phyloP scores from a whole-genome alignment of 1,140 invertebrate genomes.

The Adelges cooleyi region DNA sequence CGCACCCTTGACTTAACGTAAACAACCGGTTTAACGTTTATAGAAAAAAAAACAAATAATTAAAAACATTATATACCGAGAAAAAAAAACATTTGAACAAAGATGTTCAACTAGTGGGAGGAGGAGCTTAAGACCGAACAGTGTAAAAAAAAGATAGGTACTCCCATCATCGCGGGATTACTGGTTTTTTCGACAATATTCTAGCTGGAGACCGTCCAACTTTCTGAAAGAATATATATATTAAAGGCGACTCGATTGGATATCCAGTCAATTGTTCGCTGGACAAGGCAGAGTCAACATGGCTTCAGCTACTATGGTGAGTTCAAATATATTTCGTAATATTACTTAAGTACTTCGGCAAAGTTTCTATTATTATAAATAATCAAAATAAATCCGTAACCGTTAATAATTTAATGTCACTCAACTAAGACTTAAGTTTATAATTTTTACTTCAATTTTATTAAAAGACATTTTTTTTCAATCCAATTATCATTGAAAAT shows the following conservation, averaged over 20 bases:
- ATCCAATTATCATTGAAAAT: too few species aligned
- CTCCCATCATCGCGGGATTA: slow-evolving; percentile 10
- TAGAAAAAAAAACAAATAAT: neutral
- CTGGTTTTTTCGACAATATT: slow-evolving; percentile 11
- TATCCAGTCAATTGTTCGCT: slow-evolving; percentile 15
- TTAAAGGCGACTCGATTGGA: neutral
- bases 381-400: too few species aligned
- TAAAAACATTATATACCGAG: neutral
- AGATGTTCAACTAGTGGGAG: neutral
- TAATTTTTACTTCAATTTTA: too few species aligned
- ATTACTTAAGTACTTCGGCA: too few species aligned
- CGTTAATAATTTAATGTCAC: too few species aligned
- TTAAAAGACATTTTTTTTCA: too few species aligned
- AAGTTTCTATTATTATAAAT: too few species aligned
- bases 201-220: slow-evolving; percentile 7
- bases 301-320: slow-evolving; percentile 4
- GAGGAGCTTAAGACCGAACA: neutral
- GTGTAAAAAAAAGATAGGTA: neutral
- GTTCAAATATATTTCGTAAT: too few species aligned
- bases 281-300: neutral
- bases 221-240: slow-evolving; percentile 11
- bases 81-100: neutral
- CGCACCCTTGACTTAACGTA: slow-evolving; percentile 17
- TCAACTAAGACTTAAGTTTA: too few species aligned
- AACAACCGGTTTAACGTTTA: neutral